A percentile compares a stretch with the other conserved stretches of the same genome.
These are phyloP conservation scores for Aquatica leii DNA, from an alignment of 2,888 invertebrate genomes.

Conservation along the genomic window DNA sequence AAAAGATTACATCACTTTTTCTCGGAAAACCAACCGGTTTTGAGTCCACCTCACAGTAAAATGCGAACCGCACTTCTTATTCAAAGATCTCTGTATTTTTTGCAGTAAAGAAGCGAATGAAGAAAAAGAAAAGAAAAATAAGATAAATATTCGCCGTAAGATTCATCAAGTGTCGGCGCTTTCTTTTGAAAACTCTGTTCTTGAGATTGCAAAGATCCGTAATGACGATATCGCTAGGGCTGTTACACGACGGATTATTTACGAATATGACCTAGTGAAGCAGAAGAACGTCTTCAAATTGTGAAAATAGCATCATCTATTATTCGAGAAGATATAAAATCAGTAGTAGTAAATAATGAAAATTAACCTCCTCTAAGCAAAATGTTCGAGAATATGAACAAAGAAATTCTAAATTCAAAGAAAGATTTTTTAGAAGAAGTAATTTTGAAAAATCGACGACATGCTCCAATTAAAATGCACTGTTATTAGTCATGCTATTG, in stretches of 20 bases:
- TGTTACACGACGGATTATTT: background rate
- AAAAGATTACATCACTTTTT: too few species aligned
- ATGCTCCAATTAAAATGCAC: background rate
- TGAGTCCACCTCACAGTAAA: conserved; percentile 12
- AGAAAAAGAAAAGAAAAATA: conserved; percentile 25
- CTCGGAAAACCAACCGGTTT: too few species aligned
- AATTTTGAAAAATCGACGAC: too few species aligned
- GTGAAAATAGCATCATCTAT: too few species aligned
- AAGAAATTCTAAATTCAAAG: too few species aligned
- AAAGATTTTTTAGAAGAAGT: too few species aligned
- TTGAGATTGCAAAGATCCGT: conserved; percentile 16
- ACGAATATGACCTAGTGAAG: background rate
- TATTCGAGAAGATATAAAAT: too few species aligned
- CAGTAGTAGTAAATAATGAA: too few species aligned
- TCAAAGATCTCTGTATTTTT: conserved; percentile 50
- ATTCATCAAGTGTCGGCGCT: conserved; percentile 46
- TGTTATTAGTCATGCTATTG: background rate
- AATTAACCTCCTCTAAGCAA: too few species aligned
- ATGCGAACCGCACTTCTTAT: conserved; percentile 47
- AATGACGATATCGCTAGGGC: conserved; percentile 5
- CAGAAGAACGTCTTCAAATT: background rate
- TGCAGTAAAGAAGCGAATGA: conserved; percentile 53
- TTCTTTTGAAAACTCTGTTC: conserved; percentile 41
- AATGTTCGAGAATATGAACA: too few species aligned
- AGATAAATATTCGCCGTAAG: conserved; percentile 23